Percentiles rank a stretch among this genome's conserved stretches.
phyloP scores from a whole-genome alignment of 2,113 vertebrate genomes.

The Illadopsis cleaveri region DNA sequence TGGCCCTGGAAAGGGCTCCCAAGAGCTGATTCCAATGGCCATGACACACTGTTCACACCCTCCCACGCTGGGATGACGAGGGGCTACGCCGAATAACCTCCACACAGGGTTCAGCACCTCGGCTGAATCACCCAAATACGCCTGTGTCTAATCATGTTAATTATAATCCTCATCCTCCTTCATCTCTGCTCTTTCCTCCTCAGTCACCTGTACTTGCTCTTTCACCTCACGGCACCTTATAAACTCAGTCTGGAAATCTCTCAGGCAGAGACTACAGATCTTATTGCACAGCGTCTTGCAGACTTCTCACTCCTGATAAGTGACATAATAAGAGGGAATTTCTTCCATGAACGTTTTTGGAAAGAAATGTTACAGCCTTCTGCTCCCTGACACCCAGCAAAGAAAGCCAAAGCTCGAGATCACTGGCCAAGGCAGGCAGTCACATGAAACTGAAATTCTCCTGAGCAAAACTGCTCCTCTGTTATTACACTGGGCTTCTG shows the following conservation, averaged over 20 bases:
- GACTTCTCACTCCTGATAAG: neutral
- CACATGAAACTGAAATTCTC: neutral
- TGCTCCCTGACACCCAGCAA: neutral
- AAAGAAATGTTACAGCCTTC: neutral
- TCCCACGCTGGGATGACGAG: neutral
- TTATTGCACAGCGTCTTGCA: neutral
- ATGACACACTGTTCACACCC: neutral
- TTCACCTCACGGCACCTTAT: slow-evolving; percentile 29
- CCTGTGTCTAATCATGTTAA: neutral
- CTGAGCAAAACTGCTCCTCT: neutral
- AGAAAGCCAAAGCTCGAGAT: neutral
- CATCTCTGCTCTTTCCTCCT: slow-evolving; percentile 5
- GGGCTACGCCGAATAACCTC: neutral
- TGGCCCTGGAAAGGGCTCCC: rapidly evolving
- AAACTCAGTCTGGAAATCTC: slow-evolving; percentile 19
- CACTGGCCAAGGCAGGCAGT: neutral
- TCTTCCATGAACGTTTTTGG: neutral
- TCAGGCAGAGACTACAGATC: neutral
- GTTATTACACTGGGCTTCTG: neutral
- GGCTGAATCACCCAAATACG: slow-evolving; percentile 15
- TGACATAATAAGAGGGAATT: neutral
- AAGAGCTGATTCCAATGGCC: neutral
- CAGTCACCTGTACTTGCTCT: slow-evolving; percentile 30
- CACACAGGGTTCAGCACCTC: neutral
- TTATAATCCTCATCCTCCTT: slow-evolving; percentile 36